A percentile compares a stretch with the other conserved stretches of the same genome.
These are phyloP conservation scores for Erinaceus europaeus DNA, from an alignment of 2,113 vertebrate genomes.

Conservation along the genomic window DNA sequence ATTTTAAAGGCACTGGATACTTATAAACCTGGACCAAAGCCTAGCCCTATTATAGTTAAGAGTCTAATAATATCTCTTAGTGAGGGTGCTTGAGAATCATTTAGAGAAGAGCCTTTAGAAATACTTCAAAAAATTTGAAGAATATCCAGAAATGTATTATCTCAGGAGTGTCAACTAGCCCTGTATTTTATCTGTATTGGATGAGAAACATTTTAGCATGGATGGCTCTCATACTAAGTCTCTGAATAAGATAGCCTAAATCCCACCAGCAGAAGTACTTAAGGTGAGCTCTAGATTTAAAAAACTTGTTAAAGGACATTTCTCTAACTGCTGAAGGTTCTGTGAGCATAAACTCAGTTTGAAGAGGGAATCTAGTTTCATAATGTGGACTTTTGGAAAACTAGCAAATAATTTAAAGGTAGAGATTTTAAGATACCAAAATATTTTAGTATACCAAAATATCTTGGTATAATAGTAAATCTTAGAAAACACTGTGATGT, in stretches of 20 bases:
- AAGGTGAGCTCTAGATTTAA: fast-evolving
- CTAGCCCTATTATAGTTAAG: constrained; percentile 42
- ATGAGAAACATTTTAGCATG: neutral
- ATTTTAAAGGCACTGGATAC: constrained; percentile 56
- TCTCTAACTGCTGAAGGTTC: neutral
- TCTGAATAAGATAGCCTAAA: fast-evolving
- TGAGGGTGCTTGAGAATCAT: constrained; percentile 41
- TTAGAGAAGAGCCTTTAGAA: constrained; percentile 59
- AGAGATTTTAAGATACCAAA: neutral
- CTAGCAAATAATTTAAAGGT: neutral
- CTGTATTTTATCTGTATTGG: neutral
- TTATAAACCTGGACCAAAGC: constrained; percentile 39
- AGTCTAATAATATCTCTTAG: constrained; percentile 39
- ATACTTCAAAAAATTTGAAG: constrained; percentile 28
- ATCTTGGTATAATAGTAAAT: neutral
- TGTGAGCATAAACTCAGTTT: neutral
- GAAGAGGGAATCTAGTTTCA: neutral
- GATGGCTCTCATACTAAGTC: neutral
- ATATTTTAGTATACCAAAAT: neutral
- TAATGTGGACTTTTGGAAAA: fast-evolving
- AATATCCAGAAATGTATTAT: neutral
- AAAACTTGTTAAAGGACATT: neutral
- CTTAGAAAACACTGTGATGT: neutral
- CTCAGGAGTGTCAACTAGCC: constrained; percentile 41
- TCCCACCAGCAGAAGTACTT: neutral